phyloP scores from a whole-genome alignment of 2,888 invertebrate genomes.

The Hypsopygia costalis region DNA sequence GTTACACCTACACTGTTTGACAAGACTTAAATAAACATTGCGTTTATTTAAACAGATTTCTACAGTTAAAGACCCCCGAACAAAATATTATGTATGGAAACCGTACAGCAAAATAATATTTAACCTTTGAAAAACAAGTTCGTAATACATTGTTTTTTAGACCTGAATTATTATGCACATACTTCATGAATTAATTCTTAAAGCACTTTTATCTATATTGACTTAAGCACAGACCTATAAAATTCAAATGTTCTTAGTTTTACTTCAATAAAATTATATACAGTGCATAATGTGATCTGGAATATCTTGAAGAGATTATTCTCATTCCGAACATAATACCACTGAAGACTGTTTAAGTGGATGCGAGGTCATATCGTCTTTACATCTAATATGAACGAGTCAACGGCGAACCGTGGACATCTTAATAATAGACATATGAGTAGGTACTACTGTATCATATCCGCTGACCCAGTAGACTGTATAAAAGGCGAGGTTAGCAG shows the following conservation, averaged over 20 bases:
- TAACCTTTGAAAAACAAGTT: too few relatives aligned
- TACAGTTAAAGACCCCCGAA: background rate
- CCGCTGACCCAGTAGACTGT: constrained; percentile 29
- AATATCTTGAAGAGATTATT: constrained; percentile 10
- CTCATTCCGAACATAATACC: constrained; percentile 10
- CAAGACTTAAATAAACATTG: background rate
- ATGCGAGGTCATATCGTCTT: constrained; percentile 41
- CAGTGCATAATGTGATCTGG: too few relatives aligned
- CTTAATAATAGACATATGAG: constrained; percentile 34
- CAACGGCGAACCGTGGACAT: constrained; percentile 32
- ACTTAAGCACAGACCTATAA: too few relatives aligned
- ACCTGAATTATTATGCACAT: too few relatives aligned
- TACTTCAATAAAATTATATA: too few relatives aligned
- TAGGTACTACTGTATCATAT: constrained; percentile 25
- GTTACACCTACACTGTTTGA: background rate
- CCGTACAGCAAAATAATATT: too few relatives aligned
- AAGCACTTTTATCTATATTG: too few relatives aligned
- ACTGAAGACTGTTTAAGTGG: constrained; percentile 40
- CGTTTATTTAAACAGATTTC: background rate
- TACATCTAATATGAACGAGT: constrained; percentile 24
- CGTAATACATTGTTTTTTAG: too few relatives aligned
- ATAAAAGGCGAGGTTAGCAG: constrained; percentile 30
- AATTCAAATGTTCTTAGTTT: too few relatives aligned
- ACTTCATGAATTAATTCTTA: too few relatives aligned
- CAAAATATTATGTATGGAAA: too few relatives aligned